Conservation (phyloP, 2,888 invertebrate species). For the Aleiodes testaceus region DNA sequence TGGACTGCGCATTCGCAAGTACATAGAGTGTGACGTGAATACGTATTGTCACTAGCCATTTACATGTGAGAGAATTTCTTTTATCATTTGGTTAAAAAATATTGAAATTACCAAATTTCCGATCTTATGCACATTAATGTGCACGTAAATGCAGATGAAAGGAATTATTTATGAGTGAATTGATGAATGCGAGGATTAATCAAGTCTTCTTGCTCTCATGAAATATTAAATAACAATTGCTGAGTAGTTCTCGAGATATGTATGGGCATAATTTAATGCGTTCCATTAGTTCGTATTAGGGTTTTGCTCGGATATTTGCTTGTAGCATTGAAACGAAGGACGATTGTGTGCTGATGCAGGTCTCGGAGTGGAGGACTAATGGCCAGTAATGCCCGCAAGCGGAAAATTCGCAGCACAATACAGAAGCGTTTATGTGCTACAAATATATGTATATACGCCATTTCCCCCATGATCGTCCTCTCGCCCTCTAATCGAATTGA, state of each 20-base stretch:
- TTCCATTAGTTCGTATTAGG: constrained; percentile 57
- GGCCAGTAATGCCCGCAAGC: constrained; percentile 42
- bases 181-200: neutral
- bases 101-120: neutral
- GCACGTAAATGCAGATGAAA: no score
- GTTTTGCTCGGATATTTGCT: constrained; percentile 18
- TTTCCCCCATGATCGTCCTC: constrained; percentile 41
- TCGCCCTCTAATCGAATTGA: constrained; percentile 41
- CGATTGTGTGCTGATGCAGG: constrained; percentile 44
- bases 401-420: constrained; percentile 46
- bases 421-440: constrained; percentile 15
- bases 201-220: neutral
- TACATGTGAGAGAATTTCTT: no score
- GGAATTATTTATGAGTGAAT: no score
- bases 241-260: constrained; percentile 46
- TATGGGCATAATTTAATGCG: constrained; percentile 62
- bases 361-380: constrained; percentile 44
- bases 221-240: constrained; percentile 8
- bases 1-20: constrained; percentile 9
- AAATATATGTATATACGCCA: neutral
- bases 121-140: no score
- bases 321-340: constrained; percentile 28
- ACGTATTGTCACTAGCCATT: constrained; percentile 27
- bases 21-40: constrained; percentile 39
- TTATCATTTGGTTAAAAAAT: neutral